Evolutionary conservation across 2,888 invertebrate species (phyloP), one percentile per base, ranked within the genome.

Genomic region (Ichneumoninae sp.): DNA sequence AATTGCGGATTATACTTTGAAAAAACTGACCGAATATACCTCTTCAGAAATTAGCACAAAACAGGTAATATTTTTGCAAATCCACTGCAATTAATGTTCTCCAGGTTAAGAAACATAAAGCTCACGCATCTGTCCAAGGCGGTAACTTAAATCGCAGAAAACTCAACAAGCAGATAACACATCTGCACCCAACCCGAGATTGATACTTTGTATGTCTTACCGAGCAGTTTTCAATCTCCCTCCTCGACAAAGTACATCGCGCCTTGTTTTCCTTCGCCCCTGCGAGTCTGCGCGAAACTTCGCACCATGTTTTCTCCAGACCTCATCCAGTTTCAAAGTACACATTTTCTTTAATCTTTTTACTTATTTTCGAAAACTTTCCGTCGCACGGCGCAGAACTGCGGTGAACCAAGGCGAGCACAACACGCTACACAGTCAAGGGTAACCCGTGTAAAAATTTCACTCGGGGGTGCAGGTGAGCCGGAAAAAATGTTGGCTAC

Each of bases 221-320:
- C 44, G 13, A 3, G 36, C 33, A 76, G 40, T 70, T 71, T 47
- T 65, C 60, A 63, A 81, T 71, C 63, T 71, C 33, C 44, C 19
- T 40, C 40, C 8, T 44, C 22, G 71, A 75, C 26, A 13, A 75
- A 75, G 75, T 33, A 4, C 70, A n/a, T 30, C 22, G 50, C 13
- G 5, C 36, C 26, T 3, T 63, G 2, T 65, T 60, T 65, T n/a
- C 52, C 6, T 65, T 33, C 47, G 3, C 0, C 44, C 5, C 19
- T 50, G 57, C n/a, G 88, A 89, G 89, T 87, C 87, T 83, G 87
- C 87, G 85, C 83, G 83, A 87, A 91, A 91, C 86, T 91, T 91
- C 88, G 88, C 89, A 90, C 89, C 88, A 89, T 89, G 86, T 89
- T 91, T 88, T 88, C 88, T 88, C 87, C 86, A 89, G 86, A 47